phyloP scores from a whole-genome alignment of 2,797 vertebrate species.

The Sebastes hopkinsi region DNA sequence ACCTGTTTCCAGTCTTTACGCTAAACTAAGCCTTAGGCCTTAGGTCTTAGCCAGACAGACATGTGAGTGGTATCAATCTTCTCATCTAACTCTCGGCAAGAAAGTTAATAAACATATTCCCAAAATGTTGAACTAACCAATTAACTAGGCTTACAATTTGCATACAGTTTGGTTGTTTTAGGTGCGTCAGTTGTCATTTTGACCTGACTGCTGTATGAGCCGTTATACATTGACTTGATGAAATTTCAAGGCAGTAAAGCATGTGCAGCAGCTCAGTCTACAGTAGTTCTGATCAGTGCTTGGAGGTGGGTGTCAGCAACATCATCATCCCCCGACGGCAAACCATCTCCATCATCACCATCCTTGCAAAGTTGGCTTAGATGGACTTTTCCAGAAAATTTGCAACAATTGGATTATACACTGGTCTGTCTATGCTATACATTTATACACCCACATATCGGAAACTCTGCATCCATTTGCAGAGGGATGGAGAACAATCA shows the following conservation, averaged over 20 bases:
- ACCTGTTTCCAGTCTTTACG: no score
- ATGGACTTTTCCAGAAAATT: not conserved
- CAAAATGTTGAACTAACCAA: no score
- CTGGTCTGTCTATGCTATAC: not conserved
- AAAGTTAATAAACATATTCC: no score
- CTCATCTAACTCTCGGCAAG: no score
- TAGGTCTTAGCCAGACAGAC: no score
- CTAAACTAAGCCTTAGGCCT: no score
- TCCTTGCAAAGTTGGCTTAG: not conserved
- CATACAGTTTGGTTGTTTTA: not conserved
- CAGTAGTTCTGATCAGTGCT: not conserved
- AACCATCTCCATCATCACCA: not conserved
- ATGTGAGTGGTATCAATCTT: no score
- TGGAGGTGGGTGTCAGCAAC: not conserved
- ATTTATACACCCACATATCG: not conserved
- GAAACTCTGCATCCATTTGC: constrained; percentile 7
- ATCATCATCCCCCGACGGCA: not conserved
- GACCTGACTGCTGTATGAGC: not conserved
- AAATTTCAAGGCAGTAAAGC: not conserved
- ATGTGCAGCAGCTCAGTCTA: not conserved
- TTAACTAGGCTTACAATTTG: not conserved
- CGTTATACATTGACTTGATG: not conserved
- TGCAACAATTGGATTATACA: not conserved
- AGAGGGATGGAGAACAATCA: constrained; percentile 10
- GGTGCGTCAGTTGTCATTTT: not conserved